A percentile compares a stretch with the other conserved stretches of the same genome.
phyloP scores from a whole-genome alignment of 2,888 invertebrate species.

The Lampropteryx suffumata region DNA sequence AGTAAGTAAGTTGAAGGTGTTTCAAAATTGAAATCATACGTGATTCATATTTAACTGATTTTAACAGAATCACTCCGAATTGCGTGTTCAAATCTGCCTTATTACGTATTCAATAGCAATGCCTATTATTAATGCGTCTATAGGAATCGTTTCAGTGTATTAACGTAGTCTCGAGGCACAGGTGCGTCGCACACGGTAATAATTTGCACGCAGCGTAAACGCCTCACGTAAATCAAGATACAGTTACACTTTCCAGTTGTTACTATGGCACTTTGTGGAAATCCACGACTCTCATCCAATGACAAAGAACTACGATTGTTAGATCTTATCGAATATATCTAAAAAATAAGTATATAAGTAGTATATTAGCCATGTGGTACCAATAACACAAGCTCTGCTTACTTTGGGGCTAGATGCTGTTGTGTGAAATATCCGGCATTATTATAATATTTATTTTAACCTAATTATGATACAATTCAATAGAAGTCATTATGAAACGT shows the following conservation, averaged over 20 bases:
- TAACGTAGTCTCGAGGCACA: constrained; percentile 45
- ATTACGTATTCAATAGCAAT: constrained; percentile 28
- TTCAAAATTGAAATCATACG: constrained; percentile 10
- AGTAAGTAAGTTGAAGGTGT: not conserved
- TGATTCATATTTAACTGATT: constrained; percentile 7
- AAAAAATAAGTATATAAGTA: no score
- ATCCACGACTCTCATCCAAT: no score
- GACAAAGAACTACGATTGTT: no score
- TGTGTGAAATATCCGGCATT: no score
- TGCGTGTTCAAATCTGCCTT: constrained; percentile 25
- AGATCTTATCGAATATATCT: no score
- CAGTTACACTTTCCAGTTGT: constrained; percentile 23
- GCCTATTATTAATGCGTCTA: constrained; percentile 36
- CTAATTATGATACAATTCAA: no score
- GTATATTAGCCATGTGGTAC: no score
- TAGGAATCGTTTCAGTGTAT: constrained; percentile 43
- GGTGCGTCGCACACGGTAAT: constrained; percentile 61
- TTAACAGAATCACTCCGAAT: constrained; percentile 16
- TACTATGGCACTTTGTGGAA: constrained; percentile 6
- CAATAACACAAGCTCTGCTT: no score
- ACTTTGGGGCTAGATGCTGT: no score
- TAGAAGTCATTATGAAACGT: no score
- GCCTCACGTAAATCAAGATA: constrained; percentile 63
- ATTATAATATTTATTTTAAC: no score
- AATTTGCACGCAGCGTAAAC: constrained; percentile 60